Conservation (phyloP, 2,113 vertebrate species). For the Ornithorhynchus anatinus region DNA sequence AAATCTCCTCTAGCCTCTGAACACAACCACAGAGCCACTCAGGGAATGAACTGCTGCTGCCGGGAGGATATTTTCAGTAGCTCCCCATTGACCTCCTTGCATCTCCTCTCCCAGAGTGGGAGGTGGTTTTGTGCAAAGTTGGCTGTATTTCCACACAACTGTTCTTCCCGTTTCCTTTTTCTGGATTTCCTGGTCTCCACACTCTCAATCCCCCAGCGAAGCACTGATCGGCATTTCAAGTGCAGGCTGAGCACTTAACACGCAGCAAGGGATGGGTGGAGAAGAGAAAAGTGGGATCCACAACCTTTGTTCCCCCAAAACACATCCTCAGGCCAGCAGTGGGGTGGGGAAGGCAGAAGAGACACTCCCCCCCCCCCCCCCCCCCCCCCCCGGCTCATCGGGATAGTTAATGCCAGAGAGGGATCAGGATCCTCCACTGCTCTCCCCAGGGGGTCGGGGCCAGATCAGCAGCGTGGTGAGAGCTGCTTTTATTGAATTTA, state of each 20-base stretch:
- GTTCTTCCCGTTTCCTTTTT: not conserved
- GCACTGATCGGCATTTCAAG: too few species aligned
- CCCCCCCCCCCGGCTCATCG: too few species aligned
- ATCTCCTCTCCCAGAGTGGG: not conserved
- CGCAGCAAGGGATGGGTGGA: accelerated
- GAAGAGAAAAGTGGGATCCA: not conserved
- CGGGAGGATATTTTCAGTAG: not conserved
- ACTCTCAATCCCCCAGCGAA: too few species aligned
- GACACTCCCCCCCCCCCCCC: too few species aligned
- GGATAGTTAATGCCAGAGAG: not conserved
- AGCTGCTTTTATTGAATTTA: conserved; percentile 3
- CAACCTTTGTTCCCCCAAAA: not conserved
- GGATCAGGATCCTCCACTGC: not conserved
- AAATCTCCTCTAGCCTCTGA: too few species aligned
- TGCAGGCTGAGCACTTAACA: too few species aligned
- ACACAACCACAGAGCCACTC: not conserved
- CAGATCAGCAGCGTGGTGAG: not conserved
- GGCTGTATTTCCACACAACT: not conserved
- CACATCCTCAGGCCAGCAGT: not conserved
- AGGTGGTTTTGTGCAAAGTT: not conserved
- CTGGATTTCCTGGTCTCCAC: not conserved
- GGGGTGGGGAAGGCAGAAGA: too few species aligned
- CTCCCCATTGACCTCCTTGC: not conserved
- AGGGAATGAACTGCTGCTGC: not conserved
- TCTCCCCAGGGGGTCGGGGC: not conserved